A percentile compares a stretch with the other conserved stretches of the same genome.
These are phyloP conservation scores for Miniopterus natalensis DNA, from an alignment of 2,113 vertebrate genomes.

Conservation along the genomic window DNA sequence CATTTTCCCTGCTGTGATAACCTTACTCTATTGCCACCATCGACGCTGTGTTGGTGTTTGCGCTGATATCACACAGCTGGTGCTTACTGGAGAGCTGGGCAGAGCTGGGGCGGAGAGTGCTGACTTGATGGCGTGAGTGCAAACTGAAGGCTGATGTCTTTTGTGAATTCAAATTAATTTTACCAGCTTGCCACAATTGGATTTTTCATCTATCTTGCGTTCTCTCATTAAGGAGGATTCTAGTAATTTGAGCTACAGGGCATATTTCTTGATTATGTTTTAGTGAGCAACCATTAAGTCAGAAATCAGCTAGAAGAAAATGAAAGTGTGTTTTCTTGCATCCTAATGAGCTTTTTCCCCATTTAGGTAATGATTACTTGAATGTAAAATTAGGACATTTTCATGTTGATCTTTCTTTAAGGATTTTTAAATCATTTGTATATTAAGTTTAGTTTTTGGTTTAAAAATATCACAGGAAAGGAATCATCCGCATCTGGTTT, in stretches of 20 bases:
- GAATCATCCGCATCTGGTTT: background rate
- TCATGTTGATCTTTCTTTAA: background rate
- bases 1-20: background rate
- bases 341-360: constrained; percentile 10
- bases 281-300: background rate
- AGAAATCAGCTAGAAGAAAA: constrained; percentile 51
- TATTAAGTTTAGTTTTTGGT: constrained; percentile 32
- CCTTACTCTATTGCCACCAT: constrained; percentile 9
- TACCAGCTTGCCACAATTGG: background rate
- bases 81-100: background rate
- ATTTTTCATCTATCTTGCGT: background rate
- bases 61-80: background rate
- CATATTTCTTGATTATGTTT: constrained; percentile 9
- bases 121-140: background rate
- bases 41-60: background rate
- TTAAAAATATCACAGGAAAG: constrained; percentile 4
- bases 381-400: background rate
- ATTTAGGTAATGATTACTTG: background rate
- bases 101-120: background rate
- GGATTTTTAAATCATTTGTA: background rate
- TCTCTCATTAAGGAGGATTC: background rate
- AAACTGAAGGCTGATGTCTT: constrained; percentile 14
- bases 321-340: background rate
- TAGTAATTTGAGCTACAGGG: background rate
- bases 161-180: constrained; percentile 31